Conservation (phyloP, 1,140 invertebrate genomes). For the Macrotrachela quadricornifera region DNA sequence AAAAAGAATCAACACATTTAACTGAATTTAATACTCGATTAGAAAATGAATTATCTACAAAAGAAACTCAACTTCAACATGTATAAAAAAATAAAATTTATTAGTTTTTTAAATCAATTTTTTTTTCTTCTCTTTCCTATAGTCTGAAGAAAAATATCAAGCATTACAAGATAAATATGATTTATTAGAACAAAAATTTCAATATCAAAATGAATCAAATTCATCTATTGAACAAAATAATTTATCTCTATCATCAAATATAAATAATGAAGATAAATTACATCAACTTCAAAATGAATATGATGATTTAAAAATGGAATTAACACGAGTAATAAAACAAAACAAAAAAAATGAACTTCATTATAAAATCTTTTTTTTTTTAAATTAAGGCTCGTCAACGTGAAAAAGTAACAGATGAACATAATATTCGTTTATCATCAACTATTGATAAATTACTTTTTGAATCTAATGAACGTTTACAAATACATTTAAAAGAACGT, state of each 20-base stretch:
- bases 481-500: conserved; percentile 89
- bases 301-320: conserved; percentile 39
- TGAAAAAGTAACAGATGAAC: conserved; percentile 97
- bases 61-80: conserved; percentile 77
- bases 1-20: conserved; percentile 83
- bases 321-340: too few relatives aligned
- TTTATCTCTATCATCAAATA: not conserved
- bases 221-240: too few relatives aligned
- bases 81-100: too few relatives aligned
- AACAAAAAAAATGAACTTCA: too few relatives aligned
- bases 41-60: conserved; percentile 83
- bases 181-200: too few relatives aligned
- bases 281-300: conserved; percentile 79
- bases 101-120: too few relatives aligned
- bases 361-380: too few relatives aligned
- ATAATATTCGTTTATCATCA: conserved; percentile 76
- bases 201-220: too few relatives aligned
- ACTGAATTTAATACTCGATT: conserved; percentile 81
- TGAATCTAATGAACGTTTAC: conserved; percentile 86
- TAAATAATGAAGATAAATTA: conserved; percentile 59
- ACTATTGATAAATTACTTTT: conserved; percentile 48
- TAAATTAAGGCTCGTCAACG: conserved; percentile 53
- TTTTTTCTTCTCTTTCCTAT: too few relatives aligned
- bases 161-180: too few relatives aligned
- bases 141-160: too few relatives aligned